phyloP scores from a whole-genome alignment of 2,888 invertebrate species.

The Caenorhabditis sp. region DNA sequence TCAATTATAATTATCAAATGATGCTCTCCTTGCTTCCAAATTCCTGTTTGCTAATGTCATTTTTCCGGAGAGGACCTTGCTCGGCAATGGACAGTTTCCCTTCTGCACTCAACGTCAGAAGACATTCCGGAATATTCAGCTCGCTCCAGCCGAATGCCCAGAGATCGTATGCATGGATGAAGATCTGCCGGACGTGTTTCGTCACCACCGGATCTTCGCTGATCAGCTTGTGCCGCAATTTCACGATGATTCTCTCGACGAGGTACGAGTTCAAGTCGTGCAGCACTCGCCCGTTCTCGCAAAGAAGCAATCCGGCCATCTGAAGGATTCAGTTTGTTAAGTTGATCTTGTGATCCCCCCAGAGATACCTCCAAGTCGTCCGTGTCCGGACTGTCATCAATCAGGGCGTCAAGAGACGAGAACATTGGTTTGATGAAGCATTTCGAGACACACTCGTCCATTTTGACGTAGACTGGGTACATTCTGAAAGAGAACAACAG shows the following conservation, averaged over 20 bases:
- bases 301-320: conserved; percentile 64
- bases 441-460: conserved; percentile 71
- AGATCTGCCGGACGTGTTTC: conserved; percentile 64
- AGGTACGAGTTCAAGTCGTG: conserved; percentile 68
- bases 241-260: conserved; percentile 68
- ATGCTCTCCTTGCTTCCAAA: conserved; percentile 73
- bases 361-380: conserved; percentile 67
- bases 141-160: conserved; percentile 73
- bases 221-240: conserved; percentile 63
- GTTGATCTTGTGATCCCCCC: too few species aligned
- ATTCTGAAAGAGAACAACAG: conserved; percentile 59
- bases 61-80: conserved; percentile 58
- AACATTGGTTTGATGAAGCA: conserved; percentile 74
- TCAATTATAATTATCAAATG: conserved; percentile 27
- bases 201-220: conserved; percentile 64
- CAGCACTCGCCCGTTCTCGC: conserved; percentile 61
- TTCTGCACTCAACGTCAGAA: conserved; percentile 53
- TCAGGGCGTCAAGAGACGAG: conserved; percentile 66
- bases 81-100: conserved; percentile 50
- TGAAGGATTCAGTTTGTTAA: conserved; percentile 25
- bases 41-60: conserved; percentile 63
- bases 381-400: conserved; percentile 70
- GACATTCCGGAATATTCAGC: conserved; percentile 67
- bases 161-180: conserved; percentile 69
- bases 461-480: conserved; percentile 70